phyloP scores from a whole-genome alignment of 2,888 invertebrate species.

The Hypercompe scribonia region DNA sequence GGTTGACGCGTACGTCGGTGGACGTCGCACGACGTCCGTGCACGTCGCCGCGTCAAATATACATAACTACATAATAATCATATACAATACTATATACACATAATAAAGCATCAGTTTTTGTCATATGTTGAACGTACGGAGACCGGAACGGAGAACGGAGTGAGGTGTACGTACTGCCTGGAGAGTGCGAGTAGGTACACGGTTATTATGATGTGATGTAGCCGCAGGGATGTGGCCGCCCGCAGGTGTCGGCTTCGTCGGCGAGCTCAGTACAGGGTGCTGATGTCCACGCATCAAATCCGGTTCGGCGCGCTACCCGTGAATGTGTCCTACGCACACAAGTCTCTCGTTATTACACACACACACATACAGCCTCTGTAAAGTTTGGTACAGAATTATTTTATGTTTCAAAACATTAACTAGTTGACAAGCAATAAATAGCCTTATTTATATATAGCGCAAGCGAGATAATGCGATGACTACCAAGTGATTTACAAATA shows the following conservation, averaged over 20 bases:
- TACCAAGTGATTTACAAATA: not conserved
- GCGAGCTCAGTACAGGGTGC: constrained; percentile 58
- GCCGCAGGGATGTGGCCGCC: constrained; percentile 26
- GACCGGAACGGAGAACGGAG: constrained; percentile 26
- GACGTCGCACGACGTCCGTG: constrained; percentile 7
- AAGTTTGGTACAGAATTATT: too few relatives aligned
- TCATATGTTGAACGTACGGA: constrained; percentile 44
- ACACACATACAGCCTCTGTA: not conserved
- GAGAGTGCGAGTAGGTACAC: constrained; percentile 13
- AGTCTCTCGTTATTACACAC: not conserved
- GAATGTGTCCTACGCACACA: constrained; percentile 72
- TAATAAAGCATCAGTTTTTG: constrained; percentile 54
- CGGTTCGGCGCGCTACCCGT: constrained; percentile 73
- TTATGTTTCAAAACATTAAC: too few relatives aligned
- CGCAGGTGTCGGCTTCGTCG: constrained; percentile 43
- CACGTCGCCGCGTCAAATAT: constrained; percentile 57
- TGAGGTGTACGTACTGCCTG: constrained; percentile 22
- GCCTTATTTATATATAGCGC: constrained; percentile 1
- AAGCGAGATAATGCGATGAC: constrained; percentile 20
- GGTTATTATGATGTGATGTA: constrained; percentile 11
- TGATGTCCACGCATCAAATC: constrained; percentile 76
- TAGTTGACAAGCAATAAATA: not conserved
- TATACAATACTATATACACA: constrained; percentile 77
- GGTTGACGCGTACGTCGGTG: constrained; percentile 23
- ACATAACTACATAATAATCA: constrained; percentile 61